Percentiles rank a stretch among this genome's conserved stretches.
Conservation (phyloP, 2,888 invertebrate species). For the Dorcus hopei region DNA sequence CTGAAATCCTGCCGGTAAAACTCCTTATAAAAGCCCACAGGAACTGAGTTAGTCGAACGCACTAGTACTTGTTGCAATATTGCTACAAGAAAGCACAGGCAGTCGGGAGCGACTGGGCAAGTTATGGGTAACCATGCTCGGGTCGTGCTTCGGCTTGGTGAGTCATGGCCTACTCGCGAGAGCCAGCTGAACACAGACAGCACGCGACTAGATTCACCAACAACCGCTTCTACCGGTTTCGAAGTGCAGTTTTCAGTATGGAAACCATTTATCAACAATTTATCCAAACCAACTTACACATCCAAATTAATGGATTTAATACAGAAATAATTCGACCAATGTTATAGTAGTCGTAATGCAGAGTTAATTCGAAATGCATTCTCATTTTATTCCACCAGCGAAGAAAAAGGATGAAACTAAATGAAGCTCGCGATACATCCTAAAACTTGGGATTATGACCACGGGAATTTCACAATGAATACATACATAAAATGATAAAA, state of each 20-base stretch:
- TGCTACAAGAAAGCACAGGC: constrained; percentile 17
- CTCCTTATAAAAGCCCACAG: constrained; percentile 4
- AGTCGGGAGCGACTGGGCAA: constrained; percentile 24
- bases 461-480: too few species aligned
- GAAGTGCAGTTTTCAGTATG: constrained; percentile 3
- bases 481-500: too few species aligned
- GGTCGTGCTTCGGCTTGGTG: not conserved
- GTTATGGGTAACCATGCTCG: constrained; percentile 12
- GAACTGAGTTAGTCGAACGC: constrained; percentile 6
- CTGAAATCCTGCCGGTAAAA: not conserved
- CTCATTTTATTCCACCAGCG: too few species aligned
- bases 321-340: too few species aligned
- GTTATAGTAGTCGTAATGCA: too few species aligned
- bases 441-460: too few species aligned
- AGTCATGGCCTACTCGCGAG: constrained; percentile 17
- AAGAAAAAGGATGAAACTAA: too few species aligned
- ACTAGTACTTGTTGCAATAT: constrained; percentile 6
- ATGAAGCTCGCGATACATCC: too few species aligned
- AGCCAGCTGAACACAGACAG: constrained; percentile 9
- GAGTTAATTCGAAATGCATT: too few species aligned
- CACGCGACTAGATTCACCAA: constrained; percentile 19
- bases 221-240: constrained; percentile 12
- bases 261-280: not conserved
- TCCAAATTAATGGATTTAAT: too few species aligned
- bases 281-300: too few species aligned